A percentile compares a stretch with the other conserved stretches of the same genome.
Evolutionary conservation across 2,113 vertebrate genomes (phyloP).

Genomic region (Ictidomys tridecemlineatus): DNA sequence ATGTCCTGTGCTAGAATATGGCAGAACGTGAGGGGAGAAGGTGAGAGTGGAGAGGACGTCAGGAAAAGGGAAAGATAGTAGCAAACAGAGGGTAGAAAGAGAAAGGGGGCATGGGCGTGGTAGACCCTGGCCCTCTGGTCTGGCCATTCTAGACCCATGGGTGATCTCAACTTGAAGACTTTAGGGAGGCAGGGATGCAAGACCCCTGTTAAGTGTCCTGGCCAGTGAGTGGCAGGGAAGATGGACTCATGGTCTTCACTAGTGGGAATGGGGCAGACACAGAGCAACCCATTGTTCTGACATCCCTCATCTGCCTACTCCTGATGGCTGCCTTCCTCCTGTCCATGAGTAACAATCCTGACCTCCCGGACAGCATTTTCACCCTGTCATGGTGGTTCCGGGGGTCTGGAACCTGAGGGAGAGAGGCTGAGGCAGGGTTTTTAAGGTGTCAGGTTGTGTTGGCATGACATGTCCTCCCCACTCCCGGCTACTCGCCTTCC

Average conservation of each 20-base stretch:
- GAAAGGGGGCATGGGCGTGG: too few relatives aligned
- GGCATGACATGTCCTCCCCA: too few relatives aligned
- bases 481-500: too few relatives aligned
- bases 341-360: neutral
- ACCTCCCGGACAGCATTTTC: neutral
- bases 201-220: neutral
- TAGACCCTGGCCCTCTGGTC: neutral
- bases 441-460: neutral
- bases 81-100: neutral
- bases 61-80: neutral
- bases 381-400: neutral
- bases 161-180: neutral
- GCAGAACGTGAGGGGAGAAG: neutral
- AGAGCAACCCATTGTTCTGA: neutral
- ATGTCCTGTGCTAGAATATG: neutral
- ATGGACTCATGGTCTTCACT: neutral
- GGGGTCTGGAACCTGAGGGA: neutral
- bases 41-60: neutral
- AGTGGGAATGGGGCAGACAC: too few relatives aligned
- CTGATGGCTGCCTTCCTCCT: neutral
- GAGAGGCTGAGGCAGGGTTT: neutral
- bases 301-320: neutral
- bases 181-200: too few relatives aligned
- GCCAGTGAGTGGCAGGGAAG: neutral
- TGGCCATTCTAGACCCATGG: neutral